Conservation (phyloP, 2,113 vertebrate species). For the Pontoporia blainvillei region DNA sequence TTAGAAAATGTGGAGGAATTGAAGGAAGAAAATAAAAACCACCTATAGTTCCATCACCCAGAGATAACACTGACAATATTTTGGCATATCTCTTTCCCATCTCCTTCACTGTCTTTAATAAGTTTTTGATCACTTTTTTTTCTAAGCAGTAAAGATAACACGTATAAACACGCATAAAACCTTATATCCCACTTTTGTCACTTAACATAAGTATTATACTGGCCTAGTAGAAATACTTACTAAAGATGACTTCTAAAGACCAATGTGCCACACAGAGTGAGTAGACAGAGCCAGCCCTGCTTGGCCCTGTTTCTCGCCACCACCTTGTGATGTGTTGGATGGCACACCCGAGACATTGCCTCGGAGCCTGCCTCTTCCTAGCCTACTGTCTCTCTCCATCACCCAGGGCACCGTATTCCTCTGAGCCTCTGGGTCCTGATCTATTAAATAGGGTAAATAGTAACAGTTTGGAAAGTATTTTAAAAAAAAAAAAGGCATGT, state of each 20-base stretch:
- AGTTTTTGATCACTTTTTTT: not conserved
- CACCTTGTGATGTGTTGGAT: not conserved
- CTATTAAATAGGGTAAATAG: not conserved
- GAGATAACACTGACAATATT: not conserved
- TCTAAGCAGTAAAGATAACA: not conserved
- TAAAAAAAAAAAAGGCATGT: not conserved
- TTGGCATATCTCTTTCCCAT: not conserved
- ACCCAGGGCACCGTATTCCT: not conserved
- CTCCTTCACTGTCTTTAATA: not conserved
- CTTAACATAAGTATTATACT: not conserved
- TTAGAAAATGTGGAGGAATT: not conserved
- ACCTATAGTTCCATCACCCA: not conserved
- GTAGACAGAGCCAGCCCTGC: not conserved
- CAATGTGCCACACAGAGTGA: rapidly evolving
- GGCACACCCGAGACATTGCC: not conserved
- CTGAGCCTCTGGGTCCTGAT: not conserved
- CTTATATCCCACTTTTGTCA: not conserved
- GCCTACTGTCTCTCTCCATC: too few species aligned
- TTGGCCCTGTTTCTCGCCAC: rapidly evolving
- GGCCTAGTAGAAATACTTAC: not conserved
- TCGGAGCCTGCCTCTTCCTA: not conserved
- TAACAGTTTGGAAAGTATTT: not conserved
- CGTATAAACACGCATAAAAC: not conserved
- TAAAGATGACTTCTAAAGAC: not conserved
- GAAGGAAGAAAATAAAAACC: not conserved